phyloP scores from a whole-genome alignment of 2,888 invertebrate genomes.

The Erebia ligea region DNA sequence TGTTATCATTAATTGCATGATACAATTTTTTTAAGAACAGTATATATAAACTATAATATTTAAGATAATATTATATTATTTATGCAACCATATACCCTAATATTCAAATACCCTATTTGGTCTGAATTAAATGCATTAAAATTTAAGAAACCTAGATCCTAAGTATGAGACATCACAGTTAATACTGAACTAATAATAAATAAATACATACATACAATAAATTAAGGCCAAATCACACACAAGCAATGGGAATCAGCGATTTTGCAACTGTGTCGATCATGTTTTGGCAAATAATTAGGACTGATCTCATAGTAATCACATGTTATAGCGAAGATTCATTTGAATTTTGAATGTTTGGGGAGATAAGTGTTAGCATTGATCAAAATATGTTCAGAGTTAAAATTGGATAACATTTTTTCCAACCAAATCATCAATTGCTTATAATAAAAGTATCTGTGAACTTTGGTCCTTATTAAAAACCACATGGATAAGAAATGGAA shows the following conservation, averaged over 20 bases:
- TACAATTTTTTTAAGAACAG: neutral
- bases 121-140: slow-evolving; percentile 77
- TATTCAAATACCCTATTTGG: slow-evolving; percentile 59
- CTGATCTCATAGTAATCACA: too few species aligned
- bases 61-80: neutral
- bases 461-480: neutral
- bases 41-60: neutral
- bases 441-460: too few species aligned
- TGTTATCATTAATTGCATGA: neutral
- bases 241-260: too few species aligned
- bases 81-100: slow-evolving; percentile 12
- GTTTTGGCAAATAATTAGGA: too few species aligned
- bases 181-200: slow-evolving; percentile 75
- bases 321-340: too few species aligned
- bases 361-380: too few species aligned
- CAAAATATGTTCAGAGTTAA: too few species aligned
- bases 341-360: too few species aligned
- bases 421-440: too few species aligned
- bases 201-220: slow-evolving; percentile 60
- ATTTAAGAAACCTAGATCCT: slow-evolving; percentile 67
- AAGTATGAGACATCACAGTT: slow-evolving; percentile 79
- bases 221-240: slow-evolving; percentile 24
- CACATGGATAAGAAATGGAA: neutral
- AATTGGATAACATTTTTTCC: too few species aligned
- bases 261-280: too few species aligned